phyloP scores from a whole-genome alignment of 2,113 vertebrate genomes.

The Pterophyllum scalare region DNA sequence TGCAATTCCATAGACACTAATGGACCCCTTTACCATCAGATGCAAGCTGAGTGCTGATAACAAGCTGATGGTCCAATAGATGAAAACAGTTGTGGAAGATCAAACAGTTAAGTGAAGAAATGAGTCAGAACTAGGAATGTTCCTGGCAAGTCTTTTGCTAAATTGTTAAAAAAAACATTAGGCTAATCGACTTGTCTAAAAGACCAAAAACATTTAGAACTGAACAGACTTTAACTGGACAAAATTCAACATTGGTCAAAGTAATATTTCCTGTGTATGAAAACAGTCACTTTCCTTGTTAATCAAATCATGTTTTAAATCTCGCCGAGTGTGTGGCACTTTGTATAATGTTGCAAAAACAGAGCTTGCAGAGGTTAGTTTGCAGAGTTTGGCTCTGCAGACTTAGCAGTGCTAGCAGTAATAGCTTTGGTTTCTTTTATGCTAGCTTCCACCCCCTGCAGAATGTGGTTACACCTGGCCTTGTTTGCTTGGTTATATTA shows the following conservation, averaged over 20 bases:
- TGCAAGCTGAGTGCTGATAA: too few species aligned
- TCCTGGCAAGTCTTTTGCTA: background rate
- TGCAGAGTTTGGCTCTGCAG: background rate
- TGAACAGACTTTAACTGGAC: background rate
- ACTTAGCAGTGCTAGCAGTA: background rate
- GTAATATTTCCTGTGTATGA: accelerated
- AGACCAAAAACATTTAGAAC: background rate
- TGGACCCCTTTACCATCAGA: too few species aligned
- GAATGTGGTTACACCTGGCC: background rate
- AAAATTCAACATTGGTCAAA: background rate
- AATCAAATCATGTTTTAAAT: background rate
- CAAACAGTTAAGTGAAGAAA: background rate
- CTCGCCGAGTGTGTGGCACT: background rate
- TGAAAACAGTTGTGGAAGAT: background rate
- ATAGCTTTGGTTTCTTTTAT: background rate
- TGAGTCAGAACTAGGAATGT: background rate
- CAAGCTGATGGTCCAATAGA: background rate
- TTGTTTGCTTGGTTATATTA: background rate
- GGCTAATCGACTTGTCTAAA: background rate
- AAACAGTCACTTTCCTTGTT: background rate
- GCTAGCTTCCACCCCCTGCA: background rate
- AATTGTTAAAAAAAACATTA: background rate
- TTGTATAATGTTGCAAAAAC: background rate
- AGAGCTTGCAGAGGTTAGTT: background rate
- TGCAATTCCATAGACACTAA: too few species aligned